These are phyloP conservation scores for Notodonta dromedarius DNA, from an alignment of 2,888 invertebrate genomes.

Conservation along the genomic window DNA sequence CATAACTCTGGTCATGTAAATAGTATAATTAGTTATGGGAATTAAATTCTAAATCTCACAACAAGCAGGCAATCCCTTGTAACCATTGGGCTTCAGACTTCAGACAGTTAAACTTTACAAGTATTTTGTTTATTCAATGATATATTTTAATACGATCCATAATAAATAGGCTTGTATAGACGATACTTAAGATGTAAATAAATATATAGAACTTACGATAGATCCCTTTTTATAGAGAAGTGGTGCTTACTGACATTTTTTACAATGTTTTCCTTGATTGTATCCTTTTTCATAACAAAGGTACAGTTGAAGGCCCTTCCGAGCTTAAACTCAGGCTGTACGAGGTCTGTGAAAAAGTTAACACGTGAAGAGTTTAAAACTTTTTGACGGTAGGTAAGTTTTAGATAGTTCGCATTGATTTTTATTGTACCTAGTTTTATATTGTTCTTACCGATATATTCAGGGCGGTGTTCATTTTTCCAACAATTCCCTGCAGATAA, in stretches of 20 bases:
- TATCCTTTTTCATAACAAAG: conserved; percentile 72
- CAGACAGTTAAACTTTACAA: no score
- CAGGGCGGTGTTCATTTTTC: conserved; percentile 55
- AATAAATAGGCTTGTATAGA: no score
- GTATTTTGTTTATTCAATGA: no score
- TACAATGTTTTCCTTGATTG: conserved; percentile 71
- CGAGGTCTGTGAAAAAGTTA: conserved; percentile 73
- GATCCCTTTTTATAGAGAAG: conserved; percentile 82
- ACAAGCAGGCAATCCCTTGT: no score
- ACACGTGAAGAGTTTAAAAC: neutral
- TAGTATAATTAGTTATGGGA: no score
- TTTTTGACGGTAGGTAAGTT: conserved; percentile 9
- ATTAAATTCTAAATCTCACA: no score
- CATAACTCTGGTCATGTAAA: no score
- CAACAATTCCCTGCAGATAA: conserved; percentile 62
- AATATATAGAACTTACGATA: conserved; percentile 60
- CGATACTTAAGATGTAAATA: no score
- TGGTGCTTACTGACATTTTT: conserved; percentile 86
- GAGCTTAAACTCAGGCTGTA: conserved; percentile 77
- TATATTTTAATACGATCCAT: no score
- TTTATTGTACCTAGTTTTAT: neutral
- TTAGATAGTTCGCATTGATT: neutral
- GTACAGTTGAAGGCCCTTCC: conserved; percentile 81
- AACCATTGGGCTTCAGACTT: no score
- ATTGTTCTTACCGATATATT: conserved; percentile 67